A percentile compares a stretch with the other conserved stretches of the same genome.
Conservation (phyloP, 2,888 invertebrate species). For the Diaperis boleti region DNA sequence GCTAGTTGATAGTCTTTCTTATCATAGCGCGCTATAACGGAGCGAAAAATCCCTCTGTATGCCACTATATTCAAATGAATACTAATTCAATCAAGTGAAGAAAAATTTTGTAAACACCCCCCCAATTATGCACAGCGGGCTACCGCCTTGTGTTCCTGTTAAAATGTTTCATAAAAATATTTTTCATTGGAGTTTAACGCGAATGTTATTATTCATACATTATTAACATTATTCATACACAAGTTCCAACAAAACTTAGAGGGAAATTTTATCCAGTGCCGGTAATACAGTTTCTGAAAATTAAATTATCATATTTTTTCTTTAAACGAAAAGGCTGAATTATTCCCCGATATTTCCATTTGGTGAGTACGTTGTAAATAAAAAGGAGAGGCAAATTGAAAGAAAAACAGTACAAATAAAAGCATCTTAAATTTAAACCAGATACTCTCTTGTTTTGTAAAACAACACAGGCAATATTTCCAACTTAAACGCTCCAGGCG, state of each 20-base stretch:
- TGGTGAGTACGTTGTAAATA: not conserved
- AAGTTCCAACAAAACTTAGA: not conserved
- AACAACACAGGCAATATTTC: constrained; percentile 15
- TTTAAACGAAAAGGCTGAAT: not conserved
- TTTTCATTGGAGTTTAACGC: no score
- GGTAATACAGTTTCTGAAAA: not conserved
- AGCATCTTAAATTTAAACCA: constrained; percentile 4
- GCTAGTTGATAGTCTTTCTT: no score
- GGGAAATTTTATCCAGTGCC: not conserved
- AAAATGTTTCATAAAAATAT: not conserved
- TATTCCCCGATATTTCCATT: not conserved
- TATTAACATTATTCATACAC: no score
- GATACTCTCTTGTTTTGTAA: constrained; percentile 9
- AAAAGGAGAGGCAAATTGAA: constrained; percentile 8
- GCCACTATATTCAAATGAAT: no score
- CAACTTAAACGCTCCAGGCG: not conserved
- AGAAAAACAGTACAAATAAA: constrained; percentile 4
- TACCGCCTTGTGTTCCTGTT: no score
- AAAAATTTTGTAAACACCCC: no score
- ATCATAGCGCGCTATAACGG: no score
- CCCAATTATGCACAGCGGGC: no score
- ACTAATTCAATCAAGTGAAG: no score
- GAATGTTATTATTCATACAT: no score
- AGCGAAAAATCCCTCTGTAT: no score
- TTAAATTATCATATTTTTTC: constrained; percentile 1